Percentiles rank a stretch among this genome's conserved stretches.
phyloP scores from a whole-genome alignment of 2,888 invertebrate genomes.

The Neoaliturus tenellus region DNA sequence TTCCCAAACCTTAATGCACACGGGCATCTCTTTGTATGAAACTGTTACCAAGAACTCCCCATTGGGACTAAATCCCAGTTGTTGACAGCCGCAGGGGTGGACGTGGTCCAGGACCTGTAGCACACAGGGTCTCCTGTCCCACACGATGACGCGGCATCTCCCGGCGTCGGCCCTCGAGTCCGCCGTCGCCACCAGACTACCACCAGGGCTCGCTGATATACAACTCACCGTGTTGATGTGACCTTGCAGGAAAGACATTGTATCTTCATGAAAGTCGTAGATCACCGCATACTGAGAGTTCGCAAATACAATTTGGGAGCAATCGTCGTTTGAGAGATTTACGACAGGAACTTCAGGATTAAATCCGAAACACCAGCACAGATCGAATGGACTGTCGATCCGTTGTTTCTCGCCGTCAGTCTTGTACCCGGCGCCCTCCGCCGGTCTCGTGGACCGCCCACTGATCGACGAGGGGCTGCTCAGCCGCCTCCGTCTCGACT shows the following conservation, averaged over 20 bases:
- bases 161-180: background rate
- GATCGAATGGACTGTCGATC: background rate
- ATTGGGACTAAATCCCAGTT: background rate
- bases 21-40: background rate
- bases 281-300: conserved; percentile 11
- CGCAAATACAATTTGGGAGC: background rate
- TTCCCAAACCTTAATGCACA: background rate
- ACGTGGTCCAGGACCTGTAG: background rate
- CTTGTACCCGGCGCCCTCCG: background rate
- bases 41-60: background rate
- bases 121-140: background rate
- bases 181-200: background rate
- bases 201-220: background rate
- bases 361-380: conserved; percentile 38
- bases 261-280: conserved; percentile 15
- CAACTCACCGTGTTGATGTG: conserved; percentile 9
- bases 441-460: background rate
- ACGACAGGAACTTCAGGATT: background rate
- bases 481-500: background rate
- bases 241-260: conserved; percentile 18
- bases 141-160: background rate
- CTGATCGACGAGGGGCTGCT: no score
- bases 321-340: background rate
- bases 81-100: background rate
- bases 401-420: background rate